phyloP scores from a whole-genome alignment of 2,113 vertebrate species.

The Strix uralensis region DNA sequence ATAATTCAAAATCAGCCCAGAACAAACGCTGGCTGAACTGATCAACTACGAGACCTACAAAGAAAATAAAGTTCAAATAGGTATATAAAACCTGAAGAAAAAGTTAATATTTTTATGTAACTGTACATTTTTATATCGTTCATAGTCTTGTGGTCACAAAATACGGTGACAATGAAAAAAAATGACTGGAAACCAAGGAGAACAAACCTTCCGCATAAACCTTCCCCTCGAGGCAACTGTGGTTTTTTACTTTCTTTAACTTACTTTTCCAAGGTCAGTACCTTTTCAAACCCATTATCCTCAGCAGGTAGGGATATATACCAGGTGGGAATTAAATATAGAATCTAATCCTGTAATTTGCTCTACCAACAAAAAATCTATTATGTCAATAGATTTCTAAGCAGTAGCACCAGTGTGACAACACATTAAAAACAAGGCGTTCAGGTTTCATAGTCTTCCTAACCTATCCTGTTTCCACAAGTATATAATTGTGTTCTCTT shows the following conservation, averaged over 20 bases:
- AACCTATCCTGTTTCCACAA: not conserved
- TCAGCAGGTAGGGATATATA: not conserved
- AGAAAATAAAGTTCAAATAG: not conserved
- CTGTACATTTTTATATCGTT: not conserved
- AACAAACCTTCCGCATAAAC: not conserved
- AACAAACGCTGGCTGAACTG: slow-evolving; percentile 93
- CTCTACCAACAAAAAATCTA: not conserved
- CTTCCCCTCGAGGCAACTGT: not conserved
- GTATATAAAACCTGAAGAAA: not conserved
- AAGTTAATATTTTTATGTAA: not conserved
- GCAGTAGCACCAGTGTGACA: not conserved
- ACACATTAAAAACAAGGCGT: not conserved
- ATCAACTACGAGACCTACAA: slow-evolving; percentile 90
- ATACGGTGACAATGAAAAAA: not conserved
- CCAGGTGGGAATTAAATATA: not conserved
- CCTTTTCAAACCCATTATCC: not conserved
- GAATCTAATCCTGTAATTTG: not conserved
- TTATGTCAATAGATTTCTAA: not conserved
- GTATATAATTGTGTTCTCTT: not conserved
- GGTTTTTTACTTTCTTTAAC: not conserved
- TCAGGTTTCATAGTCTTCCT: not conserved
- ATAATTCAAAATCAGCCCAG: slow-evolving; percentile 96
- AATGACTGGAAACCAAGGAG: not conserved
- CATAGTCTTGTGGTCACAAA: not conserved
- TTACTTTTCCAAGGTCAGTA: not conserved